A percentile compares a stretch with the other conserved stretches of the same genome.
phyloP scores from a whole-genome alignment of 2,113 vertebrate genomes.

The Illadopsis cleaveri region DNA sequence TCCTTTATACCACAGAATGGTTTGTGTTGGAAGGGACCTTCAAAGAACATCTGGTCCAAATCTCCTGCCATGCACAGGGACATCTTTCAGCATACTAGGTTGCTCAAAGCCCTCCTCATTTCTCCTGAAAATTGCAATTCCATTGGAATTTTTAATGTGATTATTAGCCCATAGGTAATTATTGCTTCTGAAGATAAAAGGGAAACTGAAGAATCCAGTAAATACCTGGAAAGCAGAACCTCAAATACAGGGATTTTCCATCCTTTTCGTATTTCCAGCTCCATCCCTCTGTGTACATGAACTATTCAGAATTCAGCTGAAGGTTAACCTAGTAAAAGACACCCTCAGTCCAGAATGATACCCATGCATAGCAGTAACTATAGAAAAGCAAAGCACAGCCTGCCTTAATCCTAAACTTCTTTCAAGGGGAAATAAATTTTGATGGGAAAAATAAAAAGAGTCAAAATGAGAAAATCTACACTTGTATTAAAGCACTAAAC shows the following conservation, averaged over 20 bases:
- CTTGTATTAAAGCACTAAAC: not conserved
- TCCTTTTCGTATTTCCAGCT: not conserved
- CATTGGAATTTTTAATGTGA: not conserved
- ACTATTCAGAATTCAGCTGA: not conserved
- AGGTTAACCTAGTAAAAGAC: not conserved
- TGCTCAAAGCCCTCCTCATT: not conserved
- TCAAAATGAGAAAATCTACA: not conserved
- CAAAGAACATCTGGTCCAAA: not conserved
- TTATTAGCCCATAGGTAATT: not conserved
- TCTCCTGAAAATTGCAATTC: not conserved
- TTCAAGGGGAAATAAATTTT: not conserved
- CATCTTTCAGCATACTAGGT: not conserved
- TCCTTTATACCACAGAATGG: not conserved
- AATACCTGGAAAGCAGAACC: not conserved
- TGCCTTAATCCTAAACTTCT: not conserved
- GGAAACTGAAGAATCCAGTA: not conserved
- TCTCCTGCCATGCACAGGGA: not conserved
- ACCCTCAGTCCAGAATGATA: not conserved
- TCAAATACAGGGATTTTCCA: not conserved
- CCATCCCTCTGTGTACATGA: not conserved
- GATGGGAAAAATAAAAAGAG: not conserved
- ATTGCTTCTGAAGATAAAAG: not conserved
- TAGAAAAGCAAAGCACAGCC: not conserved
- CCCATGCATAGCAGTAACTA: accelerated
- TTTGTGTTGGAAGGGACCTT: not conserved